Base-by-base conservation (phyloP, 1,140 invertebrate genomes). In the Eupristina koningsbergeri region DNA sequence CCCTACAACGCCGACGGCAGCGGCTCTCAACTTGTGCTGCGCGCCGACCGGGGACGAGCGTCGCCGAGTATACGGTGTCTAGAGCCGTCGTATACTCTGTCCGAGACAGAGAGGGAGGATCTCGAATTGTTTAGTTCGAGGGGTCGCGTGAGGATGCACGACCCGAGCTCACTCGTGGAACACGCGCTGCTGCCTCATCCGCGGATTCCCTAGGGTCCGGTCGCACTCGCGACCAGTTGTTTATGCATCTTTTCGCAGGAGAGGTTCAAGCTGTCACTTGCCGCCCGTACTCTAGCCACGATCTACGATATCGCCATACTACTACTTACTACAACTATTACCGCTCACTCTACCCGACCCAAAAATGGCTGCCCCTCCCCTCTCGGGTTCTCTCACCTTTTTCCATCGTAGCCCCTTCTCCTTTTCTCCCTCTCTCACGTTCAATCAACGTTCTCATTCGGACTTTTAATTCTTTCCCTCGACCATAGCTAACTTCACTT, bases 1-100 rank as follows among this genome's bases (percentile, higher is more conserved):
- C 88, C 88, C 87, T 89, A 89, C 88, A 87, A 87, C 58, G 73
- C 80, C 71, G 53, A 45, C 84, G 61, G 7, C 87, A 88, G 88
- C 77, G 88, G 83, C 76, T 87, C 87, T 89, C 88, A 87, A 85
- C 73, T 45, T 5, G 15, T 41, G 53, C 73, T 64, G 29, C 15
- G 67, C 6, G 22, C 1, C 36, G 67, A 7, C 7, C 36, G 9
- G 3, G 34, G 31, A 34, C 36, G 31, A 11, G 9, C 34, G 34
- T 17, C 76, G 31, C 76, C 58, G 64, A 67, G 31, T 36, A 36
- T 67, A 67, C 64, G 64, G 19, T 69, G 64, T 36, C 31, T 36
- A 31, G 63, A 31, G 63, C 63, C 17, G 29, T 2, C 29, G 63
- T 58, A n/a, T n/a, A n/a, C n/a, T n/a, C n/a, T n/a, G n/a, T n/a